Conservation (phyloP, 2,113 vertebrate species). For the Porphyrio hochstetteri region DNA sequence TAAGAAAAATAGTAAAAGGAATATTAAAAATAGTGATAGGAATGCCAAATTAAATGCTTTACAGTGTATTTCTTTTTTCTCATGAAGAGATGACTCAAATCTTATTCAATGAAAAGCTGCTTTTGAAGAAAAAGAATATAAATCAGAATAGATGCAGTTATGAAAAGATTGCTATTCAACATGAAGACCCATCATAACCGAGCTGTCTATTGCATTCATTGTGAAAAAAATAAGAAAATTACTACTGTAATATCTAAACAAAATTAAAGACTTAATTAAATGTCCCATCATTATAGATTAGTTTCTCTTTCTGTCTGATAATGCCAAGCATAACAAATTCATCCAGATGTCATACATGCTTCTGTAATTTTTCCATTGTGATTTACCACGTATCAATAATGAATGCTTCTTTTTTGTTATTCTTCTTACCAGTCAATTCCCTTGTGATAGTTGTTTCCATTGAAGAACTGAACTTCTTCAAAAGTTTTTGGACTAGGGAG, state of each 20-base stretch:
- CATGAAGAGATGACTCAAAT: not conserved
- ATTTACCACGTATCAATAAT: constrained; percentile 34
- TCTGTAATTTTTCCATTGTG: constrained; percentile 47
- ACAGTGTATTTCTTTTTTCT: not conserved
- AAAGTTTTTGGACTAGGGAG: constrained; percentile 94
- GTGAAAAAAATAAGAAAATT: constrained; percentile 29
- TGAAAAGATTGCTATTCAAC: not conserved
- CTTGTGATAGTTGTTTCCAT: constrained; percentile 97
- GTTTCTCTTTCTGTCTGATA: constrained; percentile 45
- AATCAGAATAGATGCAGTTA: not conserved
- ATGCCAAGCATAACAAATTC: constrained; percentile 47
- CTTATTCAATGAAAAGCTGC: not conserved
- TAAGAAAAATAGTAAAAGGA: constrained; percentile 21
- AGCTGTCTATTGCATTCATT: not conserved
- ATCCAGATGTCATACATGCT: constrained; percentile 22
- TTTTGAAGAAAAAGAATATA: not conserved
- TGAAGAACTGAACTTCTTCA: constrained; percentile 99
- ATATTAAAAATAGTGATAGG: constrained; percentile 17
- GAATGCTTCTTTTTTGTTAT: not conserved
- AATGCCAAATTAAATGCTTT: not conserved
- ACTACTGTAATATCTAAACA: constrained; percentile 40
- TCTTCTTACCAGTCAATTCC: constrained; percentile 95
- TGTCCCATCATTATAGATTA: constrained; percentile 47
- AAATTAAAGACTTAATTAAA: constrained; percentile 62
- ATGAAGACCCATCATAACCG: not conserved